Evolutionary conservation across 2,888 invertebrate genomes (phyloP), one percentile per base, ranked within the genome.

Genomic region (Conops quadrifasciatus): DNA sequence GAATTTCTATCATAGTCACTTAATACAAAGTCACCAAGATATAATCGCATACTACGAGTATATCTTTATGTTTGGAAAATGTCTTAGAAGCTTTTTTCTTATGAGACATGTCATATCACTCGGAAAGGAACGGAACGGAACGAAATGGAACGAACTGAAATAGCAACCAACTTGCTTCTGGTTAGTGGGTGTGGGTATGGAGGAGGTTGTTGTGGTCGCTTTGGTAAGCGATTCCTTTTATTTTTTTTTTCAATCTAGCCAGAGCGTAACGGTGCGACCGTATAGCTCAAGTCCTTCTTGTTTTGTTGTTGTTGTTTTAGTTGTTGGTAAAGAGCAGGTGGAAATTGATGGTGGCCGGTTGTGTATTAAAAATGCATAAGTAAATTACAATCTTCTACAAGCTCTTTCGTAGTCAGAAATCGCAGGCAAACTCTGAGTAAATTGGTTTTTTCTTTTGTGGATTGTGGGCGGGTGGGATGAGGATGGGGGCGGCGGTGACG

Each of bases 1-100:
- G 43, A 45, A 64, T 64, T 64, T 64, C 64, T 47, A 64, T 64
- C 9, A 9, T 7, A 36, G 36, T 36, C 36, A 36, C 36, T 36
- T 4, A 36, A 36, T 36, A 4, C 36, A 36, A n/a, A 21, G n/a
- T 62, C 19, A 5, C 9, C 24, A 56, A 26, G 15, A 26, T 26
- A 9, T 36, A 7, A 36, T 36, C 9, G 5, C 4, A 7, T 36
- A 9, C 36, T 9, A 36, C 36, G 36, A 36, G 9, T 9, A 36
- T 36, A 7, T 36, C 9, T 36, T 36, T 4, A 4, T 36, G 9
- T 36, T 4, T 7, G 36, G 9, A 36, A 36, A 7, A 36, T 36
- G 9, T 36, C 36, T 7, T 36, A 36, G 36, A 36, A 36, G 36
- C 36, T 36, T 36, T 36, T 36, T 36, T 36, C 36, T 4, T 36